Percentiles rank a stretch among this genome's conserved stretches.
Conservation (phyloP, 2,113 vertebrate genomes). For the Capra hircus region DNA sequence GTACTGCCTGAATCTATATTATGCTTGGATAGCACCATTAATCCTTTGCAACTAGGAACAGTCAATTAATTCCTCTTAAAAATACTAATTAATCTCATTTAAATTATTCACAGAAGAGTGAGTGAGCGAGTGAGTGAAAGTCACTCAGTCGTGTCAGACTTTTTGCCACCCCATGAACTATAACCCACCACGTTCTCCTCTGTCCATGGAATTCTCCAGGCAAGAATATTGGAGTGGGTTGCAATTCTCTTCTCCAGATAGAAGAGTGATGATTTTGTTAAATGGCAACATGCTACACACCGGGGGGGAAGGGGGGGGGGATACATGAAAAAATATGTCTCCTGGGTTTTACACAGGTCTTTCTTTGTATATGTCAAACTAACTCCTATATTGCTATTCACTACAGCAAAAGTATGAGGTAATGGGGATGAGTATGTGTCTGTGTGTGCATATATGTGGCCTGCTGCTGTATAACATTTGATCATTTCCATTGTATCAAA, state of each 20-base stretch:
- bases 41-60: neutral
- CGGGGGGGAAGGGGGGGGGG: fast-evolving
- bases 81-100: conserved; percentile 32
- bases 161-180: neutral
- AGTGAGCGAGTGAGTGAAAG: neutral
- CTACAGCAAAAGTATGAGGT: neutral
- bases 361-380: neutral
- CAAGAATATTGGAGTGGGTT: neutral
- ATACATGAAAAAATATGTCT: neutral
- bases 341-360: neutral
- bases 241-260: neutral
- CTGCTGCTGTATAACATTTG: neutral
- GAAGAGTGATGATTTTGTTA: neutral
- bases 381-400: neutral
- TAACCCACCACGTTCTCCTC: neutral
- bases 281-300: neutral
- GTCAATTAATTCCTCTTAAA: conserved; percentile 5
- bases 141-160: fast-evolving
- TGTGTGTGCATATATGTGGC: too few species aligned
- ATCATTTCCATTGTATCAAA: neutral
- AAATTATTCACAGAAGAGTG: neutral
- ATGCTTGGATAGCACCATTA: neutral
- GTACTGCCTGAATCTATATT: neutral
- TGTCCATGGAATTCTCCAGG: neutral
- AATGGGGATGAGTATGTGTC: neutral